Conservation (phyloP, 2,888 invertebrate genomes). For the Lasioglossum figueresi region DNA sequence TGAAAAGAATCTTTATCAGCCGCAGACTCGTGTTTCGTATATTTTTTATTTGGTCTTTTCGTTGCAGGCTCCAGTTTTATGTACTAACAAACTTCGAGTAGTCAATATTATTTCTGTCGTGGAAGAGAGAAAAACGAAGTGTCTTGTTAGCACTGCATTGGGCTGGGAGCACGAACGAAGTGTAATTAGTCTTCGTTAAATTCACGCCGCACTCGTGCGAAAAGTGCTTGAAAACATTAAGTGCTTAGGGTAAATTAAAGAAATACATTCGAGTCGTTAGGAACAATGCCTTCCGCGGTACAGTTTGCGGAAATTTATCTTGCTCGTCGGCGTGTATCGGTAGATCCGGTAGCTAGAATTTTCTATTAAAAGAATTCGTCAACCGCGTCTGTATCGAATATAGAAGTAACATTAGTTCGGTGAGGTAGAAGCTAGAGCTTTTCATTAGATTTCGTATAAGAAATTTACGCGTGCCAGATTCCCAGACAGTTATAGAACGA, state of each 20-base stretch:
- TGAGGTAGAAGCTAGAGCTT: background rate
- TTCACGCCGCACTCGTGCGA: background rate
- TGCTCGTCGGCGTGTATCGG: background rate
- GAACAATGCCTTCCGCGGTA: background rate
- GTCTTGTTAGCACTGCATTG: conserved; percentile 7
- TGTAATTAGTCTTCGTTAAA: conserved; percentile 11
- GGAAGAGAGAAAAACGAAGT: background rate
- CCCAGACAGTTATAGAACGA: background rate
- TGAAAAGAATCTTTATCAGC: background rate
- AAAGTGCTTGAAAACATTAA: background rate
- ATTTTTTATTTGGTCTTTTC: background rate
- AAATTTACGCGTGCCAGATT: background rate
- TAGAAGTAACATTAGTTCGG: background rate
- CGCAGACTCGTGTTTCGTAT: background rate
- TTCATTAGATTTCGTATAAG: background rate
- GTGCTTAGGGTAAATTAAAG: background rate
- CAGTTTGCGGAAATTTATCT: background rate
- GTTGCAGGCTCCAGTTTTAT: background rate
- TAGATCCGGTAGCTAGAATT: background rate
- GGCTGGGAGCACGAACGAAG: background rate
- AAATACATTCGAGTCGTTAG: background rate
- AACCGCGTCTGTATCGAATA: too few relatives aligned
- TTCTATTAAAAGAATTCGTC: too few relatives aligned
- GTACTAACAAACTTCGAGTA: background rate
- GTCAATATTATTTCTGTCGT: background rate